Evolutionary conservation across 64 coral and sea anemone species (phyloP), one percentile per base, ranked within the genome.

Genomic region (Porites australiensis): DNA sequence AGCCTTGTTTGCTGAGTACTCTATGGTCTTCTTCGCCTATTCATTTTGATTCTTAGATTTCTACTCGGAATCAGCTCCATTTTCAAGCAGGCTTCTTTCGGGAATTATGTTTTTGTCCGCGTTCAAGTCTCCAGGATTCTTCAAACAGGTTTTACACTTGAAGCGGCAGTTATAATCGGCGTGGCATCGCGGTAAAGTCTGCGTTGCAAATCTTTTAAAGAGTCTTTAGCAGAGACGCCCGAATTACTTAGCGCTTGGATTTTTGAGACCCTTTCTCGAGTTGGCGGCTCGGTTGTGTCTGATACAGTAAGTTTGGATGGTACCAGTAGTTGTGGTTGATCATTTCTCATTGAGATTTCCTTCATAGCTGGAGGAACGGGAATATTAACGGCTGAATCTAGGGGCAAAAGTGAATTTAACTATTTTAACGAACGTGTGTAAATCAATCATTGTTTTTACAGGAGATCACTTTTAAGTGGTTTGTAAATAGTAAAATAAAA

Each of bases 371-470:
- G n/a, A n/a, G n/a, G n/a, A n/a, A n/a, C n/a, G n/a, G n/a, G n/a
- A n/a, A n/a, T n/a, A 15, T 46, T 73, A 73, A 73, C 73, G 2
- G 47, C 44, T 75, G 73, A 18, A 75, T 75, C 73, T 75, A 16
- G 13, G 73, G 50, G 6, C 1, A 75, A 50, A 50, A 75, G 6
- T 27, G 37, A 43, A 57, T 57, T 57, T 57, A 57, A 57, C 6
- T 8, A 5, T 5, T 11, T 57, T 57, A 57, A 8, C 53, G n/a
- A n/a, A n/a, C n/a, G n/a, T n/a, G n/a, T n/a, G n/a, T n/a, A n/a
- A n/a, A n/a, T n/a, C n/a, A n/a, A n/a, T n/a, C n/a, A n/a, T n/a
- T n/a, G n/a, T n/a, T n/a, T n/a, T n/a, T n/a, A n/a, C n/a, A n/a
- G n/a, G n/a, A n/a, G n/a, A n/a, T n/a, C n/a, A n/a, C n/a, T n/a